A percentile compares a stretch with the other conserved stretches of the same genome.
Evolutionary conservation across 2,113 vertebrate species (phyloP).

Genomic region (Hystrix brachyura): DNA sequence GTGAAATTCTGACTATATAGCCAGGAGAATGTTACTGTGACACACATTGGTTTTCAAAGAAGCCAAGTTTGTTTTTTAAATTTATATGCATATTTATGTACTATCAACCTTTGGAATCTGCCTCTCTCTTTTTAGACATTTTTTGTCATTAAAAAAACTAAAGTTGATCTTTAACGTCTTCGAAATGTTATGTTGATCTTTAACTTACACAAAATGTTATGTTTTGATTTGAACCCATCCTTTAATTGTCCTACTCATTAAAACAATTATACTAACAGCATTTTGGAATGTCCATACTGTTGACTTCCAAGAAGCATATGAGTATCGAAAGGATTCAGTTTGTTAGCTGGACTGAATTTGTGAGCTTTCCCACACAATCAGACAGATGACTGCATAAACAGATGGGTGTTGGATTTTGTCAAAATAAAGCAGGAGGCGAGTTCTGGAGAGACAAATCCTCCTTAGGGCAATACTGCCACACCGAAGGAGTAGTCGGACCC

Average conservation of each 20-base stretch:
- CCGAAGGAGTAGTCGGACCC: neutral
- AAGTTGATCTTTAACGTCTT: neutral
- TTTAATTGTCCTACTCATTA: slow-evolving; percentile 22
- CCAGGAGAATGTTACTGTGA: neutral
- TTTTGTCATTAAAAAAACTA: neutral
- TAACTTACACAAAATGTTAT: neutral
- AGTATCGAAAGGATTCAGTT: slow-evolving; percentile 35
- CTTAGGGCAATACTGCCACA: neutral
- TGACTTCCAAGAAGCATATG: neutral
- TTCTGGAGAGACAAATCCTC: slow-evolving; percentile 34
- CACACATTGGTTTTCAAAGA: neutral
- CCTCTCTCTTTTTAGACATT: slow-evolving; percentile 19
- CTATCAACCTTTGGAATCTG: slow-evolving; percentile 50
- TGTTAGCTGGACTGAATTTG: slow-evolving; percentile 16
- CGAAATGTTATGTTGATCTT: neutral
- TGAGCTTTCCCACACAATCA: slow-evolving; percentile 11
- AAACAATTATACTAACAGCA: neutral
- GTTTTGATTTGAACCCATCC: neutral
- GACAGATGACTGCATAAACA: slow-evolving; percentile 36
- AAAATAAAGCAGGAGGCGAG: slow-evolving; percentile 39
- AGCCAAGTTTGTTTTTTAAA: neutral
- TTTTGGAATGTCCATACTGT: slow-evolving; percentile 21
- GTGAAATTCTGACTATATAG: neutral
- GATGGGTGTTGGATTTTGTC: slow-evolving; percentile 13
- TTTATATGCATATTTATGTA: neutral